Base-by-base conservation (phyloP, 2,888 invertebrate species). In the Apamea sordens region DNA sequence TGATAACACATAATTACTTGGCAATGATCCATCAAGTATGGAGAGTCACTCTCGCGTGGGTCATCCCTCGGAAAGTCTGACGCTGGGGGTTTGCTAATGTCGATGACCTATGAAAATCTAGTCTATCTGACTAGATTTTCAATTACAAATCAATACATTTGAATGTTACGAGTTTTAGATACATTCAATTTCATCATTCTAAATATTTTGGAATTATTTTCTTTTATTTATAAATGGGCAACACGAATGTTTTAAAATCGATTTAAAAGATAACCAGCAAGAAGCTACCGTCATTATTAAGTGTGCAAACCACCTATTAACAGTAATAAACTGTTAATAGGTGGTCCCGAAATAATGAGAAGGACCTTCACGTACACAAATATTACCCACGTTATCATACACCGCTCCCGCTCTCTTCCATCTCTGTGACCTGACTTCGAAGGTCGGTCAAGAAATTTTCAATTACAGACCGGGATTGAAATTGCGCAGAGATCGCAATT, bases 1-100 rank as follows among this genome's bases (percentile, higher is more conserved):
- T 76, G 79, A 80, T 87, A 88, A 79, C 76, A 84, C 68, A 86
- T 81, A 86, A 90, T 88, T 87, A 87, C 88, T 91, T 92, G 91
- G 90, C 91, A 90, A 88, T 89, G 82, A 80, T 89, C 92, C 91
- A 92, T 88, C 83, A 76, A 82, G 80, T 78, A 84, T 84, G 85
- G 78, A 82, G 83, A 90, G 86, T 88, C 87, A 84, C 84, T 88
- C 68, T 56, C 69, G 71, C 70, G 76, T 36, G 84, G 87, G 86
- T 79, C 84, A 80, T 84, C 76, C 80, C 59, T 63, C 24, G 67
- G 53, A 83, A 79, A 72, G 65, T 73, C 76, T 69, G 78, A 69
- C 65, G 73, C 59, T 65, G 59, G 56, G 21, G 59, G 70, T 73
- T 77, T 73, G 70, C 77, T 83, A 83, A 85, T 83, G 85, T 87